A percentile compares a stretch with the other conserved stretches of the same genome.
phyloP scores from a whole-genome alignment of 2,797 vertebrate species.

The Carcharodon carcharias region DNA sequence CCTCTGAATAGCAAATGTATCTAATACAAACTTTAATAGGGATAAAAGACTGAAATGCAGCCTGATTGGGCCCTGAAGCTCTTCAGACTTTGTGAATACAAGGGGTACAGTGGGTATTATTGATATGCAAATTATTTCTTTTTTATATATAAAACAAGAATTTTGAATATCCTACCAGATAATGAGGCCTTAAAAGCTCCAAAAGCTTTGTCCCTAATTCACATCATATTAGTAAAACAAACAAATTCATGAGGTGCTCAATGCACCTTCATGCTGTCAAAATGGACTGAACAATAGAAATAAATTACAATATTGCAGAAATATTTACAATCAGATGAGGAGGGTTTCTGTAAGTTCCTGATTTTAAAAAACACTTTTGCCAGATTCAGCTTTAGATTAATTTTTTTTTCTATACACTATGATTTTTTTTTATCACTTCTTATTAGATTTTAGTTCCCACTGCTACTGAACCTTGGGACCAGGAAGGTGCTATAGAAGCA shows the following conservation, averaged over 20 bases:
- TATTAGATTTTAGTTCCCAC: not conserved
- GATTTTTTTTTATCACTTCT: not conserved
- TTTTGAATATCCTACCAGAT: not conserved
- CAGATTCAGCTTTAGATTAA: not conserved
- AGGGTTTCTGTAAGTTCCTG: not conserved
- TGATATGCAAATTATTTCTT: not conserved
- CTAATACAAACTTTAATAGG: not conserved
- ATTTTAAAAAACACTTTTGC: not conserved
- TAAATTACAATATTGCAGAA: not conserved
- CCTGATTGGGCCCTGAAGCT: not conserved
- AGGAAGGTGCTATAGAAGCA: not conserved
- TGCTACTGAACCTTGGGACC: not conserved
- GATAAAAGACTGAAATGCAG: not conserved
- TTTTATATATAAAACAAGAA: not conserved
- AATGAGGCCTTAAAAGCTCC: not conserved
- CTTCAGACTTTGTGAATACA: not conserved
- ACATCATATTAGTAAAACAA: not conserved
- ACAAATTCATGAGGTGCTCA: not conserved
- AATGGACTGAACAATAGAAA: not conserved
- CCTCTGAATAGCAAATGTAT: not conserved
- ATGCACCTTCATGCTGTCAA: not conserved
- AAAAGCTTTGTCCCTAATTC: not conserved
- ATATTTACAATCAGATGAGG: not conserved
- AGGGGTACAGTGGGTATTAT: not conserved
- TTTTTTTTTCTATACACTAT: not conserved